These are phyloP conservation scores for Eucidaris tribuloides DNA, from an alignment of 35 echinoderm and acorn worm genomes.

Conservation along the genomic window DNA sequence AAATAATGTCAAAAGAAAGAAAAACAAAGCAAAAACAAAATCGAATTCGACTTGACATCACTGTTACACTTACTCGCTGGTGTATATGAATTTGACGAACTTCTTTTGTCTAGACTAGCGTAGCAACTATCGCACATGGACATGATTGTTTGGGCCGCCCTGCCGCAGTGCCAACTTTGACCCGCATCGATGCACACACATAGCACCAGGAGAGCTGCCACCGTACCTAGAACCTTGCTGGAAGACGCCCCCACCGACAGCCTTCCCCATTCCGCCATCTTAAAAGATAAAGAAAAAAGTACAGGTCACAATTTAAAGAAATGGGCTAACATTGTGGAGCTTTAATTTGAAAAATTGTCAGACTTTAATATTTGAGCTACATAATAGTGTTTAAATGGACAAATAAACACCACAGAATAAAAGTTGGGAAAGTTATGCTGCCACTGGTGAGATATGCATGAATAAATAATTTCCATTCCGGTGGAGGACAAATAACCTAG, in stretches of 20 bases:
- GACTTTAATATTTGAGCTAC: too few relatives aligned
- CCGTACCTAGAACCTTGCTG: slow-evolving; percentile 1
- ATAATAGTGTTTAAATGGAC: too few relatives aligned
- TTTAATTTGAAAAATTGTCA: too few relatives aligned
- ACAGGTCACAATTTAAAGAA: too few relatives aligned
- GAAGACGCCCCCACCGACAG: slow-evolving; percentile 19
- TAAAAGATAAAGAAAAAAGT: too few relatives aligned
- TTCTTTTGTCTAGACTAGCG: slow-evolving; percentile 40
- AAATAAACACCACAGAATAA: too few relatives aligned
- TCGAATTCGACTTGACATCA: neutral
- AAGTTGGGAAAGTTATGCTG: too few relatives aligned
- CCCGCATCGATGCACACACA: slow-evolving; percentile 10
- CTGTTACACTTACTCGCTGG: slow-evolving; percentile 23
- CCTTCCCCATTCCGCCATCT: slow-evolving; percentile 27
- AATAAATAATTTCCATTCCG: too few relatives aligned
- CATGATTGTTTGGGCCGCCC: slow-evolving; percentile 22
- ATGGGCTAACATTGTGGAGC: too few relatives aligned
- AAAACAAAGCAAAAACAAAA: neutral
- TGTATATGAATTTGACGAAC: slow-evolving; percentile 18
- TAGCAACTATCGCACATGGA: slow-evolving; percentile 52
- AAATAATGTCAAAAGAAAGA: neutral
- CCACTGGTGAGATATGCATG: too few relatives aligned
- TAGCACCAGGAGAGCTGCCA: slow-evolving; percentile 1
- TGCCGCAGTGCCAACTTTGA: neutral
- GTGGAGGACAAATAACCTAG: too few relatives aligned